Percentiles rank a stretch among this genome's conserved stretches.
Conservation (phyloP, 2,888 invertebrate species). For the Mactromeris polynyma region DNA sequence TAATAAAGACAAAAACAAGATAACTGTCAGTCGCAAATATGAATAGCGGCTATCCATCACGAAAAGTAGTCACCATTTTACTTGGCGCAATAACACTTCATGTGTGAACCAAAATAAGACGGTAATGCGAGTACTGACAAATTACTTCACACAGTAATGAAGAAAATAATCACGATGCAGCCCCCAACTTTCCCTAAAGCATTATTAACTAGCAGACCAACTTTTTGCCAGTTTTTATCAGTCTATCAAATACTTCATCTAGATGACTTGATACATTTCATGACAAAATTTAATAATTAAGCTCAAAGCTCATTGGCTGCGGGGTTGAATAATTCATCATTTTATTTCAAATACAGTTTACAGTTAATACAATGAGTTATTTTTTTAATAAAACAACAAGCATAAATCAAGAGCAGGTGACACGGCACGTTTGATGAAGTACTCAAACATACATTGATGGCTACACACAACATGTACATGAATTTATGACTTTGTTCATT, state of each 20-base stretch:
- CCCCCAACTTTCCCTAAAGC: neutral
- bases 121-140: slow-evolving; percentile 30
- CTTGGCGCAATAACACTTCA: slow-evolving; percentile 12
- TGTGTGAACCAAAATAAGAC: slow-evolving; percentile 1
- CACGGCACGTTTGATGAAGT: neutral
- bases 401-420: neutral
- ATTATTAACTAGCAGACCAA: neutral
- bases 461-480: neutral
- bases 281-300: neutral
- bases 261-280: neutral
- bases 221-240: neutral
- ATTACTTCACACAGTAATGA: slow-evolving; percentile 10
- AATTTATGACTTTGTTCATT: neutral
- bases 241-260: neutral
- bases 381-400: neutral
- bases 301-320: neutral
- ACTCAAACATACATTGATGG: neutral
- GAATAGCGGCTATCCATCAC: slow-evolving; percentile 6
- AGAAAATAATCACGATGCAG: neutral
- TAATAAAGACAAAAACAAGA: slow-evolving; percentile 51
- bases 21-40: neutral
- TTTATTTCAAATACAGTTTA: slow-evolving; percentile 3
- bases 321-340: neutral
- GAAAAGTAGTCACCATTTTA: neutral
- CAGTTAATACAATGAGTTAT: slow-evolving; percentile 11